A percentile compares a stretch with the other conserved stretches of the same genome.
Evolutionary conservation across 1,140 invertebrate species (phyloP).

Genomic region (Drosophila willistoni): DNA sequence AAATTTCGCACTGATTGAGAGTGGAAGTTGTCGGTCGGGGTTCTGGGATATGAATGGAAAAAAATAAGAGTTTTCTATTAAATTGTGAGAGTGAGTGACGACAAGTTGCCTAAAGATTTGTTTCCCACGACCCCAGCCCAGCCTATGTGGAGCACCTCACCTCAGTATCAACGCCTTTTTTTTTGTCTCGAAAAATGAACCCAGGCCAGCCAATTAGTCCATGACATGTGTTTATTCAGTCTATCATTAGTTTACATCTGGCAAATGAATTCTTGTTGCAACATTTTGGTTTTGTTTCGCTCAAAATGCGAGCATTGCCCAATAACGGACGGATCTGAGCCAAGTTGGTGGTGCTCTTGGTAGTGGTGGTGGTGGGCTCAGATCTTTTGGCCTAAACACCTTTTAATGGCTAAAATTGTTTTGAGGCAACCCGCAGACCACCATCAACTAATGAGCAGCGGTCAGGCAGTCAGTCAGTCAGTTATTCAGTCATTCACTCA

Average conservation of each 20-base stretch:
- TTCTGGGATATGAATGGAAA: neutral
- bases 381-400: constrained; percentile 66
- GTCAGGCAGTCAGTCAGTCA: constrained; percentile 42
- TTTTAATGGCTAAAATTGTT: constrained; percentile 64
- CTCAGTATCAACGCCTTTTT: constrained; percentile 21
- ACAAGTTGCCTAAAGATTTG: neutral
- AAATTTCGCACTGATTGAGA: constrained; percentile 6
- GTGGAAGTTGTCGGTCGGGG: neutral
- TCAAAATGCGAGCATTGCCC: constrained; percentile 61
- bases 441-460: constrained; percentile 71
- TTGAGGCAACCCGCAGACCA: constrained; percentile 41
- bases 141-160: neutral
- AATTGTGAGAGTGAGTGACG: constrained; percentile 3
- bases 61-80: neutral
- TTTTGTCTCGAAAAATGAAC: constrained; percentile 47
- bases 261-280: constrained; percentile 63
- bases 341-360: neutral
- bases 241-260: constrained; percentile 75
- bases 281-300: constrained; percentile 53
- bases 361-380: constrained; percentile 36
- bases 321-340: constrained; percentile 63
- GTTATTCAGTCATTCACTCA: constrained; percentile 26
- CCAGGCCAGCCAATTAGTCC: constrained; percentile 63
- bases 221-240: constrained; percentile 50
- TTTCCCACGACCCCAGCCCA: neutral